Percentiles rank a stretch among this genome's conserved stretches.
Evolutionary conservation across 2,888 invertebrate genomes (phyloP).

Genomic region (Drosophila phalerata): DNA sequence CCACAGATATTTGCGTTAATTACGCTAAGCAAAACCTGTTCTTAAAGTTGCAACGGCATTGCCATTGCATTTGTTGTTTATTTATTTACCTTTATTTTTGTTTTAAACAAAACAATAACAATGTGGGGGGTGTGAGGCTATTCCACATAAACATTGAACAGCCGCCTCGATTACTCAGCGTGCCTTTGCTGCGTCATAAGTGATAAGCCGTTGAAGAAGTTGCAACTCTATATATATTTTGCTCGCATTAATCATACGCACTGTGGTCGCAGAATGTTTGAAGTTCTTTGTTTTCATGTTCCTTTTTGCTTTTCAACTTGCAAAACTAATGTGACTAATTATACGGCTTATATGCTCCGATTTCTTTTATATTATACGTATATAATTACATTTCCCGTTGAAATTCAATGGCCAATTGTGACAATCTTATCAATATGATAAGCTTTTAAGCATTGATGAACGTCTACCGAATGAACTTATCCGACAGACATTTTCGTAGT

Average conservation of each 20-base stretch:
- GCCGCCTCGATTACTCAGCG: slow-evolving; percentile 43
- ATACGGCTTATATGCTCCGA: slow-evolving; percentile 1
- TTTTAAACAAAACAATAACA: slow-evolving; percentile 6
- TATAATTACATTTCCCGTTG: slow-evolving; percentile 53
- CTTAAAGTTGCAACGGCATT: slow-evolving; percentile 13
- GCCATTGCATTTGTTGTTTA: slow-evolving; percentile 23
- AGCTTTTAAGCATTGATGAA: slow-evolving; percentile 7
- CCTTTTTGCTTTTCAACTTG: background rate
- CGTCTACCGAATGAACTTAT: background rate
- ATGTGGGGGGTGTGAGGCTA: background rate
- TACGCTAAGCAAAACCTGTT: slow-evolving; percentile 54
- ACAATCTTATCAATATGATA: slow-evolving; percentile 59
- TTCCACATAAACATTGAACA: slow-evolving; percentile 20
- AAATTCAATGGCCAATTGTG: slow-evolving; percentile 31
- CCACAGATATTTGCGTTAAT: slow-evolving; percentile 50
- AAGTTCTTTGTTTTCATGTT: slow-evolving; percentile 8
- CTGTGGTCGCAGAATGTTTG: slow-evolving; percentile 5
- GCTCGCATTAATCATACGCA: slow-evolving; percentile 48
- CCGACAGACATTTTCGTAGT: background rate
- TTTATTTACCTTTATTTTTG: slow-evolving; percentile 4
- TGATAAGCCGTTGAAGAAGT: slow-evolving; percentile 39
- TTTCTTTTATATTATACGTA: background rate
- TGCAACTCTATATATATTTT: slow-evolving; percentile 12
- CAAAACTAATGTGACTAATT: slow-evolving; percentile 19
- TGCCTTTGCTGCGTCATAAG: slow-evolving; percentile 15